These are phyloP conservation scores for Pampus argenteus DNA, from an alignment of 2,797 vertebrate genomes.

Conservation along the genomic window DNA sequence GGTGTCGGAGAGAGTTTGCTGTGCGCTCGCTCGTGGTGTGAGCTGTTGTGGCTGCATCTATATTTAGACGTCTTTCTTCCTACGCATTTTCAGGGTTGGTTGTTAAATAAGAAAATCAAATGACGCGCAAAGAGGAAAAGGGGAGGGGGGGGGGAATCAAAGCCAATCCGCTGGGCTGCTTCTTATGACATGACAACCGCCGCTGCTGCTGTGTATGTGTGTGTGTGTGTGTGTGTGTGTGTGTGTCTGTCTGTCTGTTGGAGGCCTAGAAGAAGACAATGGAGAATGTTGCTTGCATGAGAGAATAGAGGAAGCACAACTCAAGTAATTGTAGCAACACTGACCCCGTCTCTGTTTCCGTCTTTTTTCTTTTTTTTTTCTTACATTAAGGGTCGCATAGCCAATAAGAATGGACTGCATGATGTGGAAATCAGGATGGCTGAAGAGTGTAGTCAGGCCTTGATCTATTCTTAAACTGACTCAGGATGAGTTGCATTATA, in stretches of 20 bases:
- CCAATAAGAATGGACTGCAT: slow-evolving; percentile 37
- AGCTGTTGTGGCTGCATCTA: slow-evolving; percentile 87
- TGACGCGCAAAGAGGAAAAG: slow-evolving; percentile 82
- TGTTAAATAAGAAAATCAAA: slow-evolving; percentile 91
- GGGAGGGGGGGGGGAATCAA: slow-evolving; percentile 76
- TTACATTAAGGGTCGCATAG: slow-evolving; percentile 20
- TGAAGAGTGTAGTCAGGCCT: slow-evolving; percentile 57
- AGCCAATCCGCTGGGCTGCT: slow-evolving; percentile 78
- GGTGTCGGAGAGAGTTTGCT: slow-evolving; percentile 73
- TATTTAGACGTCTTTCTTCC: slow-evolving; percentile 88
- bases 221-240: slow-evolving; percentile 29
- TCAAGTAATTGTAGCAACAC: slow-evolving; percentile 59
- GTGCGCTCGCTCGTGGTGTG: slow-evolving; percentile 68
- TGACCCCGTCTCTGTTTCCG: slow-evolving; percentile 66
- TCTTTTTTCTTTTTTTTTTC: slow-evolving; percentile 13
- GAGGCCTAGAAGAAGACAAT: slow-evolving; percentile 64
- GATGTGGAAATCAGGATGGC: slow-evolving; percentile 58
- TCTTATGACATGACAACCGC: slow-evolving; percentile 74
- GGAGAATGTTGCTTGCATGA: slow-evolving; percentile 61
- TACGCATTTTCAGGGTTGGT: slow-evolving; percentile 89
- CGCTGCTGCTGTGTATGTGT: slow-evolving; percentile 39
- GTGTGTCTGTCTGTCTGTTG: slow-evolving; percentile 40
- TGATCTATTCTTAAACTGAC: slow-evolving; percentile 69
- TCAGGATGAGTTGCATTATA: slow-evolving; percentile 68
- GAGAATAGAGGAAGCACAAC: slow-evolving; percentile 68